A percentile compares a stretch with the other conserved stretches of the same genome.
Conservation (phyloP, 2,113 vertebrate species). For the Poeciliopsis occidentalis region DNA sequence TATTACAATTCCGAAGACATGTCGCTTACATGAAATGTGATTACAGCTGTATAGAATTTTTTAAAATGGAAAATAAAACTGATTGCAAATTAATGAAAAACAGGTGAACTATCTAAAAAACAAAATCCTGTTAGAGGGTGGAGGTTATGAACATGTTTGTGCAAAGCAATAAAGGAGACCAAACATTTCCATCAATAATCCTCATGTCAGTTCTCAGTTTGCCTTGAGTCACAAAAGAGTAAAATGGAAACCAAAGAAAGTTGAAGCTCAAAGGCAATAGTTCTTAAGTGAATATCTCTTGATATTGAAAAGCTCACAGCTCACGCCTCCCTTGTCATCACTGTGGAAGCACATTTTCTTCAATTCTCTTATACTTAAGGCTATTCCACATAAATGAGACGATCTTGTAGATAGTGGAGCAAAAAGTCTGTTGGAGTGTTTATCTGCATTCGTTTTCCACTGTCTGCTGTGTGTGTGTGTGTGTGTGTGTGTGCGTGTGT, state of each 20-base stretch:
- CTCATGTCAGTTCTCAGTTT: background rate
- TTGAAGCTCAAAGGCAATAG: slow-evolving; percentile 5
- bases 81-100: background rate
- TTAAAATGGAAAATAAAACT: background rate
- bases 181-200: background rate
- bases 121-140: background rate
- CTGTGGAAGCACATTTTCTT: slow-evolving; percentile 11
- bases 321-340: slow-evolving; percentile 8
- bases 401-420: slow-evolving; percentile 33
- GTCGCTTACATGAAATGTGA: too few relatives aligned
- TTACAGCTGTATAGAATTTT: background rate
- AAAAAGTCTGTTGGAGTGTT: slow-evolving; percentile 16
- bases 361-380: slow-evolving; percentile 26
- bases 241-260: slow-evolving; percentile 3
- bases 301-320: slow-evolving; percentile 12
- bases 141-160: background rate
- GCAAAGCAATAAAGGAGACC: background rate
- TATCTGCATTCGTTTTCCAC: slow-evolving; percentile 41
- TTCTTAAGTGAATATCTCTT: slow-evolving; percentile 23
- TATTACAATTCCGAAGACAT: too few relatives aligned
- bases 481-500: slow-evolving; percentile 5
- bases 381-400: slow-evolving; percentile 28
- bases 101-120: background rate
- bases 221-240: background rate
- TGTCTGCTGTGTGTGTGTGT: slow-evolving; percentile 31